phyloP scores from a whole-genome alignment of 1,140 invertebrate genomes.

The Polypedilum vanderplanki region DNA sequence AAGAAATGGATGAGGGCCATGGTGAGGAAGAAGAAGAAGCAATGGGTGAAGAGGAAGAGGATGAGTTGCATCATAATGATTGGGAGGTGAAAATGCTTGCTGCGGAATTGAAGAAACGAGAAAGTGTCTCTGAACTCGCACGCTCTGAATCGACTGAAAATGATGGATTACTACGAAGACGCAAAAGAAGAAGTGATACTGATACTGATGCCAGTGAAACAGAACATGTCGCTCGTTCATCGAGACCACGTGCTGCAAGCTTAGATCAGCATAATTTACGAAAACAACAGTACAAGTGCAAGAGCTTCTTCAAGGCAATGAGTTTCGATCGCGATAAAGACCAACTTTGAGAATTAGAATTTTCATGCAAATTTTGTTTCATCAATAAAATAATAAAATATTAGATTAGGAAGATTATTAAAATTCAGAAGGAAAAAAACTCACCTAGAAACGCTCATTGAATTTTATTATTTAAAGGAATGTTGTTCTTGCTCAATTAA shows the following conservation, averaged over 20 bases:
- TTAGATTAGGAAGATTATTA: not conserved
- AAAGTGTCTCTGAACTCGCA: constrained; percentile 41
- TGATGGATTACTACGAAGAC: constrained; percentile 37
- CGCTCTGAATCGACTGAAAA: constrained; percentile 36
- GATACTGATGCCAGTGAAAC: constrained; percentile 41
- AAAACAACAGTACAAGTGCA: constrained; percentile 37
- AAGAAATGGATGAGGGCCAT: no score
- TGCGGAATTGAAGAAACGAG: constrained; percentile 58
- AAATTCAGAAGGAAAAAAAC: not conserved
- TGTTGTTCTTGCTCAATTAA: no score
- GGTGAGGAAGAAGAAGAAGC: constrained; percentile 29
- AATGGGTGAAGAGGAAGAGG: constrained; percentile 26
- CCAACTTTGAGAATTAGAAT: constrained; percentile 40
- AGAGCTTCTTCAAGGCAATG: constrained; percentile 42
- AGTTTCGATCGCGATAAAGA: constrained; percentile 45
- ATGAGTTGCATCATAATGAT: constrained; percentile 44
- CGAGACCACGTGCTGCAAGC: constrained; percentile 39
- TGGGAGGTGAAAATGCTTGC: constrained; percentile 75
- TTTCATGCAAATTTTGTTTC: constrained; percentile 4
- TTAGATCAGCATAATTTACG: constrained; percentile 42
- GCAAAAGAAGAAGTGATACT: constrained; percentile 40
- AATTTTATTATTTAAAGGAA: no score
- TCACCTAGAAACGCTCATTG: no score
- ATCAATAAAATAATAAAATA: not conserved
- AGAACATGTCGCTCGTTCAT: constrained; percentile 32